phyloP scores from a whole-genome alignment of 2,888 invertebrate species.

The Rosalia funebris region DNA sequence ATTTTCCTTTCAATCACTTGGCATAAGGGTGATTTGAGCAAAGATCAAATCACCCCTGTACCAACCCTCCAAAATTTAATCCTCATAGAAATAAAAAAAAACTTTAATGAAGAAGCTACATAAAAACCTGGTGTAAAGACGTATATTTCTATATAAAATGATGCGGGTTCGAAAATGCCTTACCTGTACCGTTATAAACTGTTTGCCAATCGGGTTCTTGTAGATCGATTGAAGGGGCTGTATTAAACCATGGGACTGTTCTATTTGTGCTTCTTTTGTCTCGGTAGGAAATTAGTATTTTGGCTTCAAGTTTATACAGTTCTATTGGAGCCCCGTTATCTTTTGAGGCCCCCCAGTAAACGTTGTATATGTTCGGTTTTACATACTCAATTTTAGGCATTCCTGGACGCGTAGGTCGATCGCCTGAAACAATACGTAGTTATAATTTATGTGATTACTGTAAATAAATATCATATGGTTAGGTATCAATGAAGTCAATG shows the following conservation, averaged over 20 bases:
- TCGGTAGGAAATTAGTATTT: conserved; percentile 56
- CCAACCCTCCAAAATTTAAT: too few relatives aligned
- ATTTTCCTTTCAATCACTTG: too few relatives aligned
- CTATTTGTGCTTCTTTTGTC: conserved; percentile 59
- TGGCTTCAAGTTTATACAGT: conserved; percentile 81
- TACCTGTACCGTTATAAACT: conserved; percentile 82
- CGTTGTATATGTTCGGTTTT: conserved; percentile 77
- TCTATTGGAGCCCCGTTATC: conserved; percentile 81
- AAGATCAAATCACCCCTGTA: too few relatives aligned
- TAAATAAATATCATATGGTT: too few relatives aligned
- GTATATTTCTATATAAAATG: too few relatives aligned
- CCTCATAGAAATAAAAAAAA: too few relatives aligned
- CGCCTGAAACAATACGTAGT: conserved; percentile 66
- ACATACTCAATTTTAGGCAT: conserved; percentile 78
- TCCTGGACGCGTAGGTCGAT: conserved; percentile 83
- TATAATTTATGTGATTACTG: too few relatives aligned
- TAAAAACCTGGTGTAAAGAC: too few relatives aligned
- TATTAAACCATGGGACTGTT: conserved; percentile 58
- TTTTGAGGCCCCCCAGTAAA: conserved; percentile 83
- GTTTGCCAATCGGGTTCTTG: conserved; percentile 71
- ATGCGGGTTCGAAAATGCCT: too few relatives aligned
- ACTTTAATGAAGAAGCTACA: too few relatives aligned
- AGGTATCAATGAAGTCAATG: too few relatives aligned
- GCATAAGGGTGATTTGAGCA: too few relatives aligned
- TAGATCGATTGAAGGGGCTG: conserved; percentile 66